Conservation (phyloP, 2,888 invertebrate species). For the Ophion slaviceki region DNA sequence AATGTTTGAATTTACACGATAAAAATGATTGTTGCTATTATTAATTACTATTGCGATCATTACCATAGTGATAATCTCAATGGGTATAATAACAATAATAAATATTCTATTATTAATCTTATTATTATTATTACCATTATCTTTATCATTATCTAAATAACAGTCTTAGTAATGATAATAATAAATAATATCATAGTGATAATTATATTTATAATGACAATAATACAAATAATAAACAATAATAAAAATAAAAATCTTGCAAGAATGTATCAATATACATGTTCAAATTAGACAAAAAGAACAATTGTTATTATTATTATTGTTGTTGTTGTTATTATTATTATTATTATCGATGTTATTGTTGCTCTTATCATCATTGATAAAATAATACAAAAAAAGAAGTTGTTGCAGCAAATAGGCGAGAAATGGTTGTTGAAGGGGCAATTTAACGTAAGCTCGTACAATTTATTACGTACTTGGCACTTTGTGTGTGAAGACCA, state of each 20-base stretch:
- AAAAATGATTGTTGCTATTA: background rate
- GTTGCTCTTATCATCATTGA: background rate
- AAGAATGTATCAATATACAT: too few species aligned
- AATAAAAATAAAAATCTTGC: too few species aligned
- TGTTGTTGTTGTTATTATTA: background rate
- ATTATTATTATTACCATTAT: too few species aligned
- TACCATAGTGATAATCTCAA: background rate
- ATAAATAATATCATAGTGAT: too few species aligned
- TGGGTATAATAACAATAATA: background rate
- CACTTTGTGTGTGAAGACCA: conserved; percentile 78
- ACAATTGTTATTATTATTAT: too few species aligned
- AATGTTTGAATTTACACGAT: background rate
- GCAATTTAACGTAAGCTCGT: background rate
- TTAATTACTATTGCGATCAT: background rate
- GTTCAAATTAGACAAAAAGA: too few species aligned
- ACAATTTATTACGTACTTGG: conserved; percentile 72
- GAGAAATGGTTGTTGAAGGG: background rate
- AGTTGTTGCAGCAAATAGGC: background rate
- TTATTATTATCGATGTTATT: too few species aligned
- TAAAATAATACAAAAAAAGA: background rate
- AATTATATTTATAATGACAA: too few species aligned
- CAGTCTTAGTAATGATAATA: too few species aligned
- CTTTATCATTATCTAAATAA: too few species aligned
- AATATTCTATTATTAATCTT: background rate
- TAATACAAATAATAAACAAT: too few species aligned